Conservation (phyloP, 1,140 invertebrate genomes). For the Calephelis nemesis region DNA sequence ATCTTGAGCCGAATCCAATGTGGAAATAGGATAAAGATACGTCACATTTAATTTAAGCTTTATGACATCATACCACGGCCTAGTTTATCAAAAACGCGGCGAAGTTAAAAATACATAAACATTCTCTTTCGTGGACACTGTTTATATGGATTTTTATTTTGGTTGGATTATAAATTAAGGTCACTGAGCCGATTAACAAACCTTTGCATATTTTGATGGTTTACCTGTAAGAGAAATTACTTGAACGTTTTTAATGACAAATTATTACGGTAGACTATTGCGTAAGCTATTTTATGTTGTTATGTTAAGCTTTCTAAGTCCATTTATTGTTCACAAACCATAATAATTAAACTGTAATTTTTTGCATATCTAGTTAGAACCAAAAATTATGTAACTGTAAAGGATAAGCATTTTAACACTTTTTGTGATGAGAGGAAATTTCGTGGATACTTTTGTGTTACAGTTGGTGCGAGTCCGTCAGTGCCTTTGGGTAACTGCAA, state of each 20-base stretch:
- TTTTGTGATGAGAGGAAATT: too few relatives aligned
- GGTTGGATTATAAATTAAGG: slow-evolving; percentile 47
- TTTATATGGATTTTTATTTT: slow-evolving; percentile 36
- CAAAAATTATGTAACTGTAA: too few relatives aligned
- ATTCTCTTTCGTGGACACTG: slow-evolving; percentile 20
- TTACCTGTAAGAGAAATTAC: slow-evolving; percentile 1
- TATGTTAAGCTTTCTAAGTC: too few relatives aligned
- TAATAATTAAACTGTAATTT: too few relatives aligned
- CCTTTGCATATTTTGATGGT: slow-evolving; percentile 19
- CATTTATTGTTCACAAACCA: too few relatives aligned
- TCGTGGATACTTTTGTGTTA: too few relatives aligned
- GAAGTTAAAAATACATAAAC: slow-evolving; percentile 45
- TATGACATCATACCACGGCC: slow-evolving; percentile 65
- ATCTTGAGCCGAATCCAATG: slow-evolving; percentile 41
- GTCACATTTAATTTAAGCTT: slow-evolving; percentile 71
- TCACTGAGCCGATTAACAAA: slow-evolving; percentile 27
- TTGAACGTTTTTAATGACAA: not conserved
- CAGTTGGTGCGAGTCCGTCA: too few relatives aligned
- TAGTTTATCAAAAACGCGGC: slow-evolving; percentile 49
- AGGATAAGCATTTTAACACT: too few relatives aligned
- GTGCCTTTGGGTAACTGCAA: too few relatives aligned
- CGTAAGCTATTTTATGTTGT: too few relatives aligned
- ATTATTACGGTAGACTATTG: too few relatives aligned
- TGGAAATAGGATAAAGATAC: slow-evolving; percentile 52
- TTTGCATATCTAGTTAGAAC: too few relatives aligned